These are phyloP conservation scores for Amblyraja radiata DNA, from an alignment of 2,797 vertebrate genomes.

Conservation along the genomic window DNA sequence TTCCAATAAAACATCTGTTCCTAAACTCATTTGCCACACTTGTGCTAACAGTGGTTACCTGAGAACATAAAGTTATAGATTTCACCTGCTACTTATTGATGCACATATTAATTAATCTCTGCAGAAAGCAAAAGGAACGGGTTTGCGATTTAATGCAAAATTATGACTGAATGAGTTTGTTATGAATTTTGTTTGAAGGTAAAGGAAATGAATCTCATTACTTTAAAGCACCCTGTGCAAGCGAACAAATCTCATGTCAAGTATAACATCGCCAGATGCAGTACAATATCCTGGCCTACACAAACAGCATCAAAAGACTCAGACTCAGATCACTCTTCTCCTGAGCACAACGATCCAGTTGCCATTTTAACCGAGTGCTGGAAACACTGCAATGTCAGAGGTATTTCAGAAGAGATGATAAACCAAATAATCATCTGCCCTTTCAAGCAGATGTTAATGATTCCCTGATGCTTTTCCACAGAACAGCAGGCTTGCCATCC, in stretches of 20 bases:
- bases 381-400: too few relatives aligned
- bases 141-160: neutral
- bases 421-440: too few relatives aligned
- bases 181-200: neutral
- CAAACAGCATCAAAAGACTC: neutral
- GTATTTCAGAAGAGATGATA: too few relatives aligned
- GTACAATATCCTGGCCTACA: neutral
- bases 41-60: neutral
- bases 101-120: neutral
- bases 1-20: neutral
- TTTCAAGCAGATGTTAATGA: too few relatives aligned
- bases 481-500: too few relatives aligned
- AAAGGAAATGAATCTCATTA: neutral
- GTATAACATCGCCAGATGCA: neutral
- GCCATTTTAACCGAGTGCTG: too few relatives aligned
- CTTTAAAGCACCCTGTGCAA: neutral
- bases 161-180: too few relatives aligned
- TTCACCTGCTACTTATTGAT: neutral
- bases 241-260: neutral
- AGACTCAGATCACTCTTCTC: neutral
- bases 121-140: neutral
- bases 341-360: too few relatives aligned
- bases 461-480: too few relatives aligned
- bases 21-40: neutral
- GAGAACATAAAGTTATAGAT: neutral